Conservation (phyloP, 2,888 invertebrate species). For the Salticus scenicus region DNA sequence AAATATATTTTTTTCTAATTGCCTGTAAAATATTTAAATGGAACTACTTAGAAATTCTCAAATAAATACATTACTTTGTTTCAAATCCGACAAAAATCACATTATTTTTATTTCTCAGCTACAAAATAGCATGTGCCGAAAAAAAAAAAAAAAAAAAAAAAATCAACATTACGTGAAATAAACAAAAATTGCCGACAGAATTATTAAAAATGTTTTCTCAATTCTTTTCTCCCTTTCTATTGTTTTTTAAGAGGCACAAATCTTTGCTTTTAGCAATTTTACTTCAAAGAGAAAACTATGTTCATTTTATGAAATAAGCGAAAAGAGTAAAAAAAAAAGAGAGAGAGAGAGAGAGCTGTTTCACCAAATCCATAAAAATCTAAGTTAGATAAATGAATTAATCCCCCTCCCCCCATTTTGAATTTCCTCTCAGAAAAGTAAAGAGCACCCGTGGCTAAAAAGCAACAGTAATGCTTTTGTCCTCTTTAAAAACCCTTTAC, state of each 20-base stretch:
- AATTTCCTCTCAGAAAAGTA: not conserved
- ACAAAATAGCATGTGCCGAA: too few species aligned
- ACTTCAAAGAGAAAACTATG: not conserved
- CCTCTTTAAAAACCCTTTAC: slow-evolving; percentile 54
- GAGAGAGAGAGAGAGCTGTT: slow-evolving; percentile 11
- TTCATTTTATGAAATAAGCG: slow-evolving; percentile 18
- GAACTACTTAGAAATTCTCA: not conserved
- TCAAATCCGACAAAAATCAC: not conserved
- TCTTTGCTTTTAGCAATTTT: slow-evolving; percentile 1
- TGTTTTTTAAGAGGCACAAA: not conserved
- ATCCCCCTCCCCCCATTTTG: not conserved
- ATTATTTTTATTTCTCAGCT: not conserved
- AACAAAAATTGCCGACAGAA: not conserved
- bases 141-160: too few species aligned
- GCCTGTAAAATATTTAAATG: not conserved
- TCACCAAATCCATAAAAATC: slow-evolving; percentile 21
- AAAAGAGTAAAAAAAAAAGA: not conserved
- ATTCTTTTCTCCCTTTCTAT: not conserved
- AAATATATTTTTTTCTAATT: not conserved
- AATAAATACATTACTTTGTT: not conserved
- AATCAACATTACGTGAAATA: not conserved
- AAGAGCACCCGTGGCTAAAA: slow-evolving; percentile 25
- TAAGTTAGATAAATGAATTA: slow-evolving; percentile 17
- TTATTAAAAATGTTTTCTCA: not conserved
- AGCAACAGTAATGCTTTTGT: slow-evolving; percentile 26